Evolutionary conservation across 2,888 invertebrate species (phyloP).

Genomic region (Pharmacophagus antenor): DNA sequence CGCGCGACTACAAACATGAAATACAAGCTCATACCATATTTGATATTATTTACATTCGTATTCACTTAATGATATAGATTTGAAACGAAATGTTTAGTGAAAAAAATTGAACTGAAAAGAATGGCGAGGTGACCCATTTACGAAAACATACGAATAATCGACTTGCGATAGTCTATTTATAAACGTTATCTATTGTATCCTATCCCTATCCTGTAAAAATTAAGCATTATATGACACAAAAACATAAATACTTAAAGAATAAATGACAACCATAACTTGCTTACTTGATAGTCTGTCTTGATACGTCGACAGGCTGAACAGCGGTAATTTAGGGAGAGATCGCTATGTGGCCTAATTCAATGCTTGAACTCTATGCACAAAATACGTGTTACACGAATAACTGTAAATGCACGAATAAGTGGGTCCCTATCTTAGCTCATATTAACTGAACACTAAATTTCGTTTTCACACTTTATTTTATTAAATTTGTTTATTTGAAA

Average conservation of each 20-base stretch:
- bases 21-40: slow-evolving; percentile 42
- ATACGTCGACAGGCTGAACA: slow-evolving; percentile 81
- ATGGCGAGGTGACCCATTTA: slow-evolving; percentile 81
- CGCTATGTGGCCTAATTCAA: slow-evolving; percentile 83
- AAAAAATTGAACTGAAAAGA: slow-evolving; percentile 66
- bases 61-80: slow-evolving; percentile 34
- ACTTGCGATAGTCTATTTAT: slow-evolving; percentile 64
- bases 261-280: slow-evolving; percentile 52
- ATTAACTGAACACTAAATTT: slow-evolving; percentile 41
- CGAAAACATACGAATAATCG: slow-evolving; percentile 78
- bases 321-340: slow-evolving; percentile 83
- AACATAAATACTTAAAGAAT: slow-evolving; percentile 41
- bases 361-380: slow-evolving; percentile 80
- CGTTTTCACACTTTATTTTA: slow-evolving; percentile 41
- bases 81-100: slow-evolving; percentile 52
- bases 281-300: slow-evolving; percentile 65
- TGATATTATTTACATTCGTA: slow-evolving; percentile 26
- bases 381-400: slow-evolving; percentile 81
- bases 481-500: slow-evolving; percentile 39
- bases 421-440: slow-evolving; percentile 46
- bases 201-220: slow-evolving; percentile 36
- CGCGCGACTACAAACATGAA: slow-evolving; percentile 55
- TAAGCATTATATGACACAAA: slow-evolving; percentile 33
- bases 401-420: slow-evolving; percentile 78
- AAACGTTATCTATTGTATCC: slow-evolving; percentile 54